Evolutionary conservation across 1,140 invertebrate species (phyloP).

Genomic region (Zaprionus ornatus): DNA sequence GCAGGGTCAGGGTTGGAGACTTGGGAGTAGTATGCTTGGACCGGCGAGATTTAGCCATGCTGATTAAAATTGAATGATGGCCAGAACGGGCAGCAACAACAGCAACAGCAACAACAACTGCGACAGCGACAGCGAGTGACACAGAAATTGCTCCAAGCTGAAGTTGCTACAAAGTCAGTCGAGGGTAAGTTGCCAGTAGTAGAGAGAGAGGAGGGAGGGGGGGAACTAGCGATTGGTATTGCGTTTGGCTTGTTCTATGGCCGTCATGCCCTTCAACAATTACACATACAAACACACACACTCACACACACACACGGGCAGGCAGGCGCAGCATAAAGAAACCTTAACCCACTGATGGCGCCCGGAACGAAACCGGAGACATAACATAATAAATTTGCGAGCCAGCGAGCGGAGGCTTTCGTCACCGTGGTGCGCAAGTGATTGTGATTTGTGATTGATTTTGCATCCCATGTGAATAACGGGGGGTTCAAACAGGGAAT

Average conservation of each 20-base stretch:
- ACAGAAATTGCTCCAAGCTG: conserved; percentile 39
- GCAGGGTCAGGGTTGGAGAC: background rate
- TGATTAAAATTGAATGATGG: conserved; percentile 80
- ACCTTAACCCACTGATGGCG: conserved; percentile 72
- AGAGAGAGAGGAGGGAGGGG: background rate
- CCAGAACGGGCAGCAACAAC: conserved; percentile 33
- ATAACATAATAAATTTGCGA: conserved; percentile 78
- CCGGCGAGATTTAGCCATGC: conserved; percentile 56
- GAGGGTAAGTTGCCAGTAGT: background rate
- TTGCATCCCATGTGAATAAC: background rate
- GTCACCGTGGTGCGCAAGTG: conserved; percentile 15
- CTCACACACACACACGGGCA: background rate
- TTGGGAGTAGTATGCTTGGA: conserved; percentile 7
- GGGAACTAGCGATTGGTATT: conserved; percentile 34
- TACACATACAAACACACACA: conserved; percentile 34
- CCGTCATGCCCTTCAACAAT: conserved; percentile 48
- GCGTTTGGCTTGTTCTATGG: conserved; percentile 28
- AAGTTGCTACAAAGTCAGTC: conserved; percentile 9
- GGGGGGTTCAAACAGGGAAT: too few species aligned
- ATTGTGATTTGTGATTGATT: background rate
- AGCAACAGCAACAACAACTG: conserved; percentile 10
- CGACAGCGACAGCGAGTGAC: conserved; percentile 36
- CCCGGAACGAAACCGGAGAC: conserved; percentile 68
- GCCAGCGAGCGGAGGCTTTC: conserved; percentile 35
- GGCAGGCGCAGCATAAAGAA: conserved; percentile 32